Evolutionary conservation across 92 coral and sea anemone genomes (phyloP), one percentile per base, ranked within the genome.

Genomic region (Scolanthus callimorphus): DNA sequence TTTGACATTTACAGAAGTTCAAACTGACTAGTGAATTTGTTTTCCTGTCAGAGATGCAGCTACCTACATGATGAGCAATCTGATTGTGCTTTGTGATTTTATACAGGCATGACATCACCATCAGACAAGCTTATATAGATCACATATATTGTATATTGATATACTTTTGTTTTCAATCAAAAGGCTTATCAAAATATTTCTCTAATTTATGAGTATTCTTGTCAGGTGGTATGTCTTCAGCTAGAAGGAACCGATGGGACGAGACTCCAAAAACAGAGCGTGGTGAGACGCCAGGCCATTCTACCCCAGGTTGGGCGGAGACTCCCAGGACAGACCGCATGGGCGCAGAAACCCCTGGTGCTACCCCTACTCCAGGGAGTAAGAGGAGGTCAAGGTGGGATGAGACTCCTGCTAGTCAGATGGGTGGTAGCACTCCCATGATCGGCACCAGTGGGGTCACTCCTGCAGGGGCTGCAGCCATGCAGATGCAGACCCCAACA

Each of bases 401-500:
- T 62, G 99, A 94, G 70, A 94, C 99, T 20, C 99, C 99, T 26
- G 91, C 97, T 27, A 80, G 97, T 49, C 99, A 94, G 50, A 89
- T 84, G 82, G 97, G 90, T 20, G 95, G 95, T 30, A 49, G 86
- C 17, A 94, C 99, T 8, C 99, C 99, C 6, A 75, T 94, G 90
- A 64, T 94, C 59, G 99, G 99, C 24, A 77, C 90, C 17, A 94
- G 99, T 73, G 94, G 99, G 0, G 78, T 94, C 9, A 94, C 99
- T 0, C 99, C 99, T 10, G 99, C 90, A 21, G 99, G 99, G 0
- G 63, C 99, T 59, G 90, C 82, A 17, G 99, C 99, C 46, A 94
- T 94, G 99, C 99, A 84, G 72, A 94, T 94, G 99, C 94, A 90
- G 79, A 94, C 99, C 50, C 99, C 99, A 27, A 94, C 99, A 48